A percentile compares a stretch with the other conserved stretches of the same genome.
Evolutionary conservation across 1,140 invertebrate genomes (phyloP).

Genomic region (Gonioctena quinquepunctata): DNA sequence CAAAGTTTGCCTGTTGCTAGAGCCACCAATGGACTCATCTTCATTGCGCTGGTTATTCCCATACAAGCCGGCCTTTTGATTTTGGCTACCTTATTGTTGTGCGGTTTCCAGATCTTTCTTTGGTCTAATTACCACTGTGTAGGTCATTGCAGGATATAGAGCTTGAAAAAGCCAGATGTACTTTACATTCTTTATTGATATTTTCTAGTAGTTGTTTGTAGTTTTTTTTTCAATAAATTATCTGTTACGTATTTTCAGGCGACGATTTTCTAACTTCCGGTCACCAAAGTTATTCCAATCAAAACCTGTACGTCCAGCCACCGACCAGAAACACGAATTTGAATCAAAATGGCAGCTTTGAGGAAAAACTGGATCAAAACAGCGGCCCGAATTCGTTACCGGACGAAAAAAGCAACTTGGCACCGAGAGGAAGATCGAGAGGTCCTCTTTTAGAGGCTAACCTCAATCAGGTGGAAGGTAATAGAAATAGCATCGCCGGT

Average conservation of each 20-base stretch:
- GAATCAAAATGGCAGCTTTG: slow-evolving; percentile 43
- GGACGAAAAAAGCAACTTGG: slow-evolving; percentile 73
- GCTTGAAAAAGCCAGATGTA: too few relatives aligned
- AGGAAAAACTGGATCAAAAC: slow-evolving; percentile 49
- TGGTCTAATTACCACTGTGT: too few relatives aligned
- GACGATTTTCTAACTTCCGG: slow-evolving; percentile 59
- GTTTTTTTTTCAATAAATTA: too few relatives aligned
- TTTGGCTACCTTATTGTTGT: too few relatives aligned
- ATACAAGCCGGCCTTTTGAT: too few relatives aligned
- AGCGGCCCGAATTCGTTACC: slow-evolving; percentile 51
- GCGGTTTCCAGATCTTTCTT: too few relatives aligned
- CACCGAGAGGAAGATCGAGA: slow-evolving; percentile 68
- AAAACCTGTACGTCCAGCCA: slow-evolving; percentile 90
- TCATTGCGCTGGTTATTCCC: too few relatives aligned
- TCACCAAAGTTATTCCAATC: slow-evolving; percentile 73
- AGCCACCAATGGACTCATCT: too few relatives aligned
- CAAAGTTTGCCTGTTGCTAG: too few relatives aligned
- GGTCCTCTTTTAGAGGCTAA: slow-evolving; percentile 72
- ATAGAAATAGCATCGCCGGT: slow-evolving; percentile 44
- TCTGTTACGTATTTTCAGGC: slow-evolving; percentile 31
- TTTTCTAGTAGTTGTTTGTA: too few relatives aligned
- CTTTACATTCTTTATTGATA: too few relatives aligned
- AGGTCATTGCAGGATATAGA: too few relatives aligned
- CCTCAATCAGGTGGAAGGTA: slow-evolving; percentile 58
- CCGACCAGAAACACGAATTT: slow-evolving; percentile 67